Conservation (phyloP, 2,797 vertebrate genomes). For the Hephaestus fuliginosus region DNA sequence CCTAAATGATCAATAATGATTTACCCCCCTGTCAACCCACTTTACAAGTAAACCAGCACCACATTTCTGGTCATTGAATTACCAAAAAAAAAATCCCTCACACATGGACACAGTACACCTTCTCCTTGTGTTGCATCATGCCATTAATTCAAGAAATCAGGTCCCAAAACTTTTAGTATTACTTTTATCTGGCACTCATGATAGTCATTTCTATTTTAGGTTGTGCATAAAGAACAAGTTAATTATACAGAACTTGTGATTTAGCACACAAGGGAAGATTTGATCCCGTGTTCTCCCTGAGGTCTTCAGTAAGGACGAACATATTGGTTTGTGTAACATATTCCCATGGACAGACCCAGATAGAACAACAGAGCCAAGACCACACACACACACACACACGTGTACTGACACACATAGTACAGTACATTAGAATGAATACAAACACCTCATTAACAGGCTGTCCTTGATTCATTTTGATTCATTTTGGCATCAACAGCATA, state of each 20-base stretch:
- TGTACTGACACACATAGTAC: conserved; percentile 28
- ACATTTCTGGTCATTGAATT: not conserved
- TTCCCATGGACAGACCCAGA: conserved; percentile 26
- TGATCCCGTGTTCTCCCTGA: conserved; percentile 33
- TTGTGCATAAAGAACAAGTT: conserved; percentile 13
- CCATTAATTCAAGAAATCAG: not conserved
- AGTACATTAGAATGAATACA: conserved; percentile 47
- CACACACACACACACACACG: conserved; percentile 18
- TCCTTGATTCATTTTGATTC: conserved; percentile 66
- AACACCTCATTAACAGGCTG: conserved; percentile 67
- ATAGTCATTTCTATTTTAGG: conserved; percentile 17
- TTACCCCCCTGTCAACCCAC: not conserved
- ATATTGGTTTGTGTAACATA: conserved; percentile 38
- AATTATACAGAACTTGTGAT: conserved; percentile 41
- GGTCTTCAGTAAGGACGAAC: conserved; percentile 33
- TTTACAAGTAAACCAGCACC: conserved; percentile 2
- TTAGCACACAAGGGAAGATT: conserved; percentile 34
- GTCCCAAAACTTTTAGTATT: conserved; percentile 9
- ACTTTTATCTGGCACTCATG: conserved; percentile 18
- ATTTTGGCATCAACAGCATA: conserved; percentile 48
- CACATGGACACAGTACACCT: not conserved
- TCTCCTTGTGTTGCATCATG: not conserved
- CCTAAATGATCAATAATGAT: not conserved
- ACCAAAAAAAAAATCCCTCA: not conserved
- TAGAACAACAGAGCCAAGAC: conserved; percentile 15